Base-by-base conservation (phyloP, 2,888 invertebrate genomes). In the Ganaspis brasiliensis region DNA sequence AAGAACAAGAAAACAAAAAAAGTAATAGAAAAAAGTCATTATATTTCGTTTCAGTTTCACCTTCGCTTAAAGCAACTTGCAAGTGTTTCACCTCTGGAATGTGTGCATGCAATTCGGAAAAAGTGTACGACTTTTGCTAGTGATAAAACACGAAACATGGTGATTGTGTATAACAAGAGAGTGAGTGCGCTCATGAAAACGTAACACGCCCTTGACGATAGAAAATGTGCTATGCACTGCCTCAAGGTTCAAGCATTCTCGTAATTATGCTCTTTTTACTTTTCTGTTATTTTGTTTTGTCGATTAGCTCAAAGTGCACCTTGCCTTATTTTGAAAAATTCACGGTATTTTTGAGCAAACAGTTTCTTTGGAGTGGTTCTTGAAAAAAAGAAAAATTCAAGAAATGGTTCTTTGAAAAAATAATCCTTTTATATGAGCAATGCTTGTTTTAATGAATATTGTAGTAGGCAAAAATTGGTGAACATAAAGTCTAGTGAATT, bases 121-220 rank as follows among this genome's bases (percentile, higher is more conserved):
- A 67, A 6, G 24, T 67, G 67, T 21, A 24, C 4, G 40, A 49
- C 40, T 67, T 1, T 26, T n/a, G 40, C n/a, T 45, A 12, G n/a
- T n/a, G 24, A 49, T 16, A 45, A 49, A 45, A n/a, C 67, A 45
- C n/a, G 67, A 67, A 67, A 21, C 63, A 67, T 67, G 24, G 67
- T 67, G 67, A 67, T 67, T 67, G 67, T 67, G 67, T 67, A n/a
- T 37, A 40, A 67, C 61, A 67, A 67, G 45, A 67, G 24, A 67
- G 63, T 67, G 63, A 67, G 67, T 67, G 67, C 40, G 67, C 40
- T 67, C 67, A 24, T 67, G 26, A 49, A 67, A 67, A 67, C 45
- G 26, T n/a, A 67, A 45, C 26, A 45, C 45, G 67, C 45, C 45
- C 67, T 67, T 67, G 67, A 67, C n/a, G 67, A 9, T 67, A 45